A percentile compares a stretch with the other conserved stretches of the same genome.
Evolutionary conservation across 2,888 invertebrate genomes (phyloP).

Genomic region (Seira sanloemensis): DNA sequence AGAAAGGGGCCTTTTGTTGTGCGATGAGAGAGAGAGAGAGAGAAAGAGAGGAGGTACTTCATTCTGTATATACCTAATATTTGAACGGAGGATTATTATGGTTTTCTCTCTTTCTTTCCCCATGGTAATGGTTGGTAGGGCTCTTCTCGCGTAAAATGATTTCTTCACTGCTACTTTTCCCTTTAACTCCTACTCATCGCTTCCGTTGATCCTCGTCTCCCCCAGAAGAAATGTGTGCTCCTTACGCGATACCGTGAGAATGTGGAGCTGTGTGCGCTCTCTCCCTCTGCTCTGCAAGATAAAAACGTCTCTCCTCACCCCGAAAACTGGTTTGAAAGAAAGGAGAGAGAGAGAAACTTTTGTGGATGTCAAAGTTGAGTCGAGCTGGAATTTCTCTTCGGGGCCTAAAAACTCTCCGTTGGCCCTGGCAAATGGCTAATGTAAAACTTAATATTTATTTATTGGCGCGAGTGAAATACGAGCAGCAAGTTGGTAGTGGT

Average conservation of each 20-base stretch:
- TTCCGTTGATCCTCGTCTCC: neutral
- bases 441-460: neutral
- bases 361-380: conserved; percentile 9
- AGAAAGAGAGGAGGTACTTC: conserved; percentile 17
- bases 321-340: neutral
- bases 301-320: neutral
- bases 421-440: neutral
- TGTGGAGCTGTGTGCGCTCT: too few species aligned
- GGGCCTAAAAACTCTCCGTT: neutral
- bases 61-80: neutral
- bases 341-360: too few species aligned
- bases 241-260: too few species aligned
- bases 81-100: conserved; percentile 13
- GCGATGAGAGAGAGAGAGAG: too few species aligned
- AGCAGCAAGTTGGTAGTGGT: too few species aligned
- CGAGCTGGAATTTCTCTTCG: neutral
- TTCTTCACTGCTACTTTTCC: neutral
- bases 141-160: conserved; percentile 1
- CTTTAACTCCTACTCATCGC: conserved; percentile 2
- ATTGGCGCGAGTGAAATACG: neutral
- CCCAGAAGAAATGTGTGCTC: too few species aligned
- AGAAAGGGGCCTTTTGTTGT: neutral
- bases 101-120: neutral
- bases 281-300: neutral
- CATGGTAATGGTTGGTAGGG: neutral